Percentiles rank a stretch among this genome's conserved stretches.
Conservation (phyloP, 30 jellyfish, hydroid and myxozoan species). For the Cassiopea xamachana region DNA sequence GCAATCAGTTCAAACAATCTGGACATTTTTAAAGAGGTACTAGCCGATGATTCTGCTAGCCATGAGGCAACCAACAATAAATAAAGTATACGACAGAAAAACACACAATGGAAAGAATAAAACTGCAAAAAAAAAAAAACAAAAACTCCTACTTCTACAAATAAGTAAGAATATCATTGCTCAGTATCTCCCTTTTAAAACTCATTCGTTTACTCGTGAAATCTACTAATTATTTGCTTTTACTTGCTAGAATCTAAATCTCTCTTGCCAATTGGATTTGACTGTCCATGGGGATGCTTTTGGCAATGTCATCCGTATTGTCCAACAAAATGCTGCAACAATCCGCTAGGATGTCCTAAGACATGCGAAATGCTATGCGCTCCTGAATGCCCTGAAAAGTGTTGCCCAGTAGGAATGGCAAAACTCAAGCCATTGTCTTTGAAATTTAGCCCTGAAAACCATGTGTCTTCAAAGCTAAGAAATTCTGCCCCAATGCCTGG, state of each 20-base stretch:
- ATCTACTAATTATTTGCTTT: not conserved
- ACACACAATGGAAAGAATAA: no score
- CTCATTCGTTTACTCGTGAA: no score
- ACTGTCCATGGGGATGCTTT: conserved; percentile 99
- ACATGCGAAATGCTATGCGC: conserved; percentile 90
- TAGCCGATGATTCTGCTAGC: no score
- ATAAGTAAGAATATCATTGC: no score
- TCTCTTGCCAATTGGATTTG: conserved; percentile 74
- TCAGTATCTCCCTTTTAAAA: no score
- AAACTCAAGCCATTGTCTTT: conserved; percentile 76
- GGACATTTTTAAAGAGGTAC: no score
- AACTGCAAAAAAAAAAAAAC: no score
- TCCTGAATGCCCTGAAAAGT: conserved; percentile 89
- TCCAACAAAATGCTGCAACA: conserved; percentile 96
- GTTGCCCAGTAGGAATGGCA: conserved; percentile 96
- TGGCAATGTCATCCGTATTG: conserved; percentile 97
- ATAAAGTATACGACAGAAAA: no score
- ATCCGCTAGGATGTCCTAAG: conserved; percentile 90
- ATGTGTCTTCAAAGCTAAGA: conserved; percentile 32
- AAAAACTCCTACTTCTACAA: no score
- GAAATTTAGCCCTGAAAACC: conserved; percentile 59
- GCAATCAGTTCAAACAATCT: no score
- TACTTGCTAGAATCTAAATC: conserved; percentile 47
- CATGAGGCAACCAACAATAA: no score
- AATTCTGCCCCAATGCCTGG: conserved; percentile 71